Conservation (phyloP, 2,888 invertebrate genomes). For the Calliopum simillimum region DNA sequence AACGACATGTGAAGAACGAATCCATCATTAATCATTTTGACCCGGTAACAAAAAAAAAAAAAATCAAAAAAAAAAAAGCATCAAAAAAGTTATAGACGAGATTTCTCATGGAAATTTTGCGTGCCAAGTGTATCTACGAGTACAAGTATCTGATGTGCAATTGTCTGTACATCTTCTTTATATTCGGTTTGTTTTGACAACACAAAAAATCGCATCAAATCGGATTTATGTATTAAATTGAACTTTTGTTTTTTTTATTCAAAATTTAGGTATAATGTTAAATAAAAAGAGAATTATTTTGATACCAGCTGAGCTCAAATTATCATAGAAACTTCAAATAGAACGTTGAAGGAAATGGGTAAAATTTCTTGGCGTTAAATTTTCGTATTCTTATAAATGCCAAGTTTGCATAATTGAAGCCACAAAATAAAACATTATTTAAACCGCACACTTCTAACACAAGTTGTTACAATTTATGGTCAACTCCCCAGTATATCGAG, state of each 20-base stretch:
- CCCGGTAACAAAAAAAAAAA: slow-evolving; percentile 50
- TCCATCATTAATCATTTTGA: slow-evolving; percentile 62
- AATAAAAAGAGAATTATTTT: no score
- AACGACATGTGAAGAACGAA: slow-evolving; percentile 47
- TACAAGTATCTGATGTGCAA: slow-evolving; percentile 30
- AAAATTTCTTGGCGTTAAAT: no score
- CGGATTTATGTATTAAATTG: slow-evolving; percentile 44
- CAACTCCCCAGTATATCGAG: slow-evolving; percentile 5
- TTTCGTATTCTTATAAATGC: no score
- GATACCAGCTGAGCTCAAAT: no score
- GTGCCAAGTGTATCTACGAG: slow-evolving; percentile 44
- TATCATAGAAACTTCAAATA: no score
- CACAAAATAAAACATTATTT: slow-evolving; percentile 48
- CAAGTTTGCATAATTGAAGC: slow-evolving; percentile 22
- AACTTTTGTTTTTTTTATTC: background rate
- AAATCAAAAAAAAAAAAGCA: slow-evolving; percentile 52
- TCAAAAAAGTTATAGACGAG: slow-evolving; percentile 61
- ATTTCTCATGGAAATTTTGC: slow-evolving; percentile 63
- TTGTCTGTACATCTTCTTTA: slow-evolving; percentile 37
- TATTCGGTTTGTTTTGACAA: slow-evolving; percentile 48
- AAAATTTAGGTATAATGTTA: no score
- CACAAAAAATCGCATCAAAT: slow-evolving; percentile 46
- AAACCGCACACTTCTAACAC: slow-evolving; percentile 42
- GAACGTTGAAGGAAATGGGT: no score
- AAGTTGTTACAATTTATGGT: slow-evolving; percentile 30